Conservation (phyloP, 1,140 invertebrate species). For the Eubasilissa regina region DNA sequence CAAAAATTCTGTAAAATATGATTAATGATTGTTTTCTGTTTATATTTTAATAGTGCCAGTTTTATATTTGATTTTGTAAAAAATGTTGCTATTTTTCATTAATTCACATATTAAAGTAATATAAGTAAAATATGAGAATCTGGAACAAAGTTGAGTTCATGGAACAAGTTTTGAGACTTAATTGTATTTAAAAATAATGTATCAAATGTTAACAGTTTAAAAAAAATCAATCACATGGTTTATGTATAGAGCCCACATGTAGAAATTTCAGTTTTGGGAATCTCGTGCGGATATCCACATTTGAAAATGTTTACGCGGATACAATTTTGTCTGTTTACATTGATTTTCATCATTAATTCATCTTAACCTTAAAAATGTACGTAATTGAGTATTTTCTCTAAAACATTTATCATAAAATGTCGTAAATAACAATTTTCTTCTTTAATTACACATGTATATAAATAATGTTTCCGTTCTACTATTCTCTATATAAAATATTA, state of each 20-base stretch:
- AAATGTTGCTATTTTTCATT: too few species aligned
- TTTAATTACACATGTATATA: conserved; percentile 53
- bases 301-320: background rate
- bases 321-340: conserved; percentile 19
- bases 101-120: too few species aligned
- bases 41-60: too few species aligned
- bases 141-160: background rate
- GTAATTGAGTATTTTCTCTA: conserved; percentile 56
- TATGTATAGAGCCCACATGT: too few species aligned
- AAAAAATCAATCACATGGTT: background rate
- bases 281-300: background rate
- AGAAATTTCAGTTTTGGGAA: too few species aligned
- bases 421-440: conserved; percentile 48
- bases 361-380: conserved; percentile 12
- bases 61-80: too few species aligned
- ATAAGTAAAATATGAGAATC: too few species aligned
- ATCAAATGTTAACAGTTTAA: background rate
- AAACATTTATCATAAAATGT: conserved; percentile 57
- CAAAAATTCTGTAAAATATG: too few species aligned
- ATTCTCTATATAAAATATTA: conserved; percentile 48
- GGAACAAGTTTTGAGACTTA: background rate
- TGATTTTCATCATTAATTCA: conserved; percentile 13
- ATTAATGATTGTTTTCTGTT: too few species aligned
- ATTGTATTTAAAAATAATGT: too few species aligned
- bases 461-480: conserved; percentile 53